Base-by-base conservation (phyloP, 2,888 invertebrate species). In the Lycaena phlaeas region DNA sequence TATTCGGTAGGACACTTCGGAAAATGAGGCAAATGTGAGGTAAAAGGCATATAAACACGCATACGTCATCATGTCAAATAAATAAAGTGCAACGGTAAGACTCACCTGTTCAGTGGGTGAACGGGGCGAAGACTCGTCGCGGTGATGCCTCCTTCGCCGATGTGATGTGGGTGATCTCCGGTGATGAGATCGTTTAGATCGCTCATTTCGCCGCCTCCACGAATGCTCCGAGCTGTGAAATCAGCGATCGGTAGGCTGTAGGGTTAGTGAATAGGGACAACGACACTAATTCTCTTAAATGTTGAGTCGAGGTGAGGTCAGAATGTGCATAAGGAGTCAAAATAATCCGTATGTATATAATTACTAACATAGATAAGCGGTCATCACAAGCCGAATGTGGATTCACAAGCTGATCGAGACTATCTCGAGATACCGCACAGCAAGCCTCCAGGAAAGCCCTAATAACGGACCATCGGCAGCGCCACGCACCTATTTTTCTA, bases 171-270 rank as follows among this genome's bases (percentile, higher is more conserved):
- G 91, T 50, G 93, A 93, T 53, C 94, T 93, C 69, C 94, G 89
- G 54, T 93, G 90, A 71, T 92, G 90, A 62, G 93, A 93, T 57
- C 94, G 89, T 77, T 94, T 95, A 74, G 93, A 94, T 53, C 94
- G 90, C 62, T 93, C 87, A 90, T 93, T 77, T 87, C 92, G 82
- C 86, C 93, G 67, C 88, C 92, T 71, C 90, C 93, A 76, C 88
- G 89, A 86, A 88, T 93, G 91, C 86, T 89, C 89, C 75, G 89
- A 88, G 79, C 89, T 89, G 89, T 87, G 89, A 66, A 88, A 87
- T 81, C 73, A 76, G 70, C 72, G 73, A 74, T 87, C 88, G 77
- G 86, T 70, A 60, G 74, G 70, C 75, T 78, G 61, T 81, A 82
- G 79, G 76, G 82, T 82, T 79, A 81, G 82, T 76, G 70, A 58